These are phyloP conservation scores for Epirrhoe tristata DNA, from an alignment of 2,888 invertebrate species.

Conservation along the genomic window DNA sequence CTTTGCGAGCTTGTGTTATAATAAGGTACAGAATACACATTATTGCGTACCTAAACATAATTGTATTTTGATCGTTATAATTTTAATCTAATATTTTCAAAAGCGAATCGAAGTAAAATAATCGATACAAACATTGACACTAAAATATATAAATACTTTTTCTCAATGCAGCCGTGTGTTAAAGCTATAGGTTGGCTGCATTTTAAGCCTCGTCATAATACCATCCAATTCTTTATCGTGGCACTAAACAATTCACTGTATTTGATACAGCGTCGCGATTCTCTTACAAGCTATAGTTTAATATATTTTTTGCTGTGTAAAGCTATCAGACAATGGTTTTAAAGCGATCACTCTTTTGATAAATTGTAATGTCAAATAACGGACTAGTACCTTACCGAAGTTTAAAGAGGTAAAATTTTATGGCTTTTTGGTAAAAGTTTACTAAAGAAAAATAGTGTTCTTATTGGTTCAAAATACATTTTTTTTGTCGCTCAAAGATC, in stretches of 20 bases:
- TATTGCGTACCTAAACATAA: too few species aligned
- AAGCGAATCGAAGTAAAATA: conserved; percentile 15
- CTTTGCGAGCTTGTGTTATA: neutral
- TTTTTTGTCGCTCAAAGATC: conserved; percentile 5
- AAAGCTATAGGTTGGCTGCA: conserved; percentile 53
- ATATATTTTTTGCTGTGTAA: conserved; percentile 55
- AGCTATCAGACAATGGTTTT: conserved; percentile 16
- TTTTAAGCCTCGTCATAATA: conserved; percentile 45
- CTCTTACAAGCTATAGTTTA: conserved; percentile 79
- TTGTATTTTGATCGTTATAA: neutral
- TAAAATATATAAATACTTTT: conserved; percentile 22
- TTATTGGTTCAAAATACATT: neutral
- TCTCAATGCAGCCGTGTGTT: conserved; percentile 44
- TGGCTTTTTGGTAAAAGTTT: neutral
- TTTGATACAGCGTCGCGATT: conserved; percentile 77
- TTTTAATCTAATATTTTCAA: neutral
- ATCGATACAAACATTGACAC: conserved; percentile 19
- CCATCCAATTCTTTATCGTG: conserved; percentile 54
- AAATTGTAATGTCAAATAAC: neutral
- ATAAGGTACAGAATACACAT: too few species aligned
- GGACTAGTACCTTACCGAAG: too few species aligned
- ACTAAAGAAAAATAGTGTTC: neutral
- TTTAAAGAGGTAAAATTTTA: too few species aligned
- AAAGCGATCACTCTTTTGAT: neutral
- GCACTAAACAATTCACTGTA: conserved; percentile 75